Evolutionary conservation across 2,888 invertebrate species (phyloP).

Genomic region (Holacanthella duospinosa): DNA sequence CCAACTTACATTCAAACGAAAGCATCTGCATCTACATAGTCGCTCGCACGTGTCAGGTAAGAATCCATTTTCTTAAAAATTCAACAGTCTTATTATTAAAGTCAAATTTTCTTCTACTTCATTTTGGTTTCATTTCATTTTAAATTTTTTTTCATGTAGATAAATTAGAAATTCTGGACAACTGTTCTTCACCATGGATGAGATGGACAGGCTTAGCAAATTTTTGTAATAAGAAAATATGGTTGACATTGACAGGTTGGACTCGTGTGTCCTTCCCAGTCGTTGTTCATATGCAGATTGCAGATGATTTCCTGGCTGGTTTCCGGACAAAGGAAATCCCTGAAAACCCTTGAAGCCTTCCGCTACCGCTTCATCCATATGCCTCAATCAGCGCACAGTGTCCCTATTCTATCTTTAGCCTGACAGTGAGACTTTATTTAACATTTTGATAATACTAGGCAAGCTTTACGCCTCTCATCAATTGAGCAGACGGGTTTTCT

Average conservation of each 20-base stretch:
- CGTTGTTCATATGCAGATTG: background rate
- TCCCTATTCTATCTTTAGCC: background rate
- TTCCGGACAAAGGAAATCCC: background rate
- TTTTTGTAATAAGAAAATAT: no score
- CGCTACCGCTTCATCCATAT: background rate
- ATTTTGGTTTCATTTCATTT: no score
- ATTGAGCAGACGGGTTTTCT: background rate
- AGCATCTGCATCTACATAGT: no score
- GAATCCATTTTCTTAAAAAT: no score
- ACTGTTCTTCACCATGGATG: no score
- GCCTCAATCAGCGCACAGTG: background rate
- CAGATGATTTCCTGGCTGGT: conserved; percentile 2
- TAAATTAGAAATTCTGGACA: no score
- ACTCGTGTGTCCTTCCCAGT: background rate
- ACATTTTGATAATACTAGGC: background rate
- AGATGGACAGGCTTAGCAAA: no score
- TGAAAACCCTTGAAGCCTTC: background rate
- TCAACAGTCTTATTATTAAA: no score
- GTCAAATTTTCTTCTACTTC: no score
- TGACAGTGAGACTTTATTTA: background rate
- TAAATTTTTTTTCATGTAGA: no score
- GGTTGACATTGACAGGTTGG: background rate
- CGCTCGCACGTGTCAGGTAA: no score
- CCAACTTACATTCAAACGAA: no score
- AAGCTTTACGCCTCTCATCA: background rate